Evolutionary conservation across 2,113 vertebrate species (phyloP).

Genomic region (Anser brachyrhynchus): DNA sequence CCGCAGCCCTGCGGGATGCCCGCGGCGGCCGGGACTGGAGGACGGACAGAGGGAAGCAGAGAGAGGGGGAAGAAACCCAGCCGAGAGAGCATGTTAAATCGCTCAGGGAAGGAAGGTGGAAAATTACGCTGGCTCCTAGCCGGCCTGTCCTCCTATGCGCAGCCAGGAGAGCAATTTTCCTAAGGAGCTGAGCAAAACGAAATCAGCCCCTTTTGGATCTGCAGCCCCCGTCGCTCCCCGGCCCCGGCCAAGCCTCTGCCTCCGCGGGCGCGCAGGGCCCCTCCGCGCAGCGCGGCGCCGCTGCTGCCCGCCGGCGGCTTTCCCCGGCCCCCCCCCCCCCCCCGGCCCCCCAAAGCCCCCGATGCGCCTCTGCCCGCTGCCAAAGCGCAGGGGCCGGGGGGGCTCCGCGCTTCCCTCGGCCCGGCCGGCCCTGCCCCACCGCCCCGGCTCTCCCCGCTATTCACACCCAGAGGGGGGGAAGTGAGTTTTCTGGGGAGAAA

Average conservation of each 20-base stretch:
- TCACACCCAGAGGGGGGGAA: background rate
- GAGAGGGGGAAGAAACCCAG: background rate
- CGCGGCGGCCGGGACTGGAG: background rate
- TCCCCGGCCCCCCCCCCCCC: background rate
- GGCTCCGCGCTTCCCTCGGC: background rate
- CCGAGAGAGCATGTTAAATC: slow-evolving; percentile 24
- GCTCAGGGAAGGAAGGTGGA: slow-evolving; percentile 61
- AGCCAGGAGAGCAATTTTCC: slow-evolving; percentile 50
- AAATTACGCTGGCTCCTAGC: slow-evolving; percentile 41
- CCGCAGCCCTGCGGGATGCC: background rate
- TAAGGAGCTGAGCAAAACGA: slow-evolving; percentile 30
- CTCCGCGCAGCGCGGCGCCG: background rate
- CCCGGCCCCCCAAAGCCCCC: background rate
- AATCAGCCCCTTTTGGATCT: slow-evolving; percentile 8
- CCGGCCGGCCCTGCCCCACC: background rate
- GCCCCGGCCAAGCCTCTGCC: background rate
- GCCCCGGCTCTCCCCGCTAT: background rate
- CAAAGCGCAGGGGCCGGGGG: background rate
- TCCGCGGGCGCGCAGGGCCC: background rate
- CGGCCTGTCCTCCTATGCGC: background rate
- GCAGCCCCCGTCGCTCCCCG: background rate
- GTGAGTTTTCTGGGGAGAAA: background rate
- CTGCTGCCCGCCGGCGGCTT: background rate
- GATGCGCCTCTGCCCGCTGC: background rate
- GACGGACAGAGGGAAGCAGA: background rate